Evolutionary conservation across 2,797 vertebrate species (phyloP), one percentile per base, ranked within the genome.

Genomic region (Pempheris klunzingeri): DNA sequence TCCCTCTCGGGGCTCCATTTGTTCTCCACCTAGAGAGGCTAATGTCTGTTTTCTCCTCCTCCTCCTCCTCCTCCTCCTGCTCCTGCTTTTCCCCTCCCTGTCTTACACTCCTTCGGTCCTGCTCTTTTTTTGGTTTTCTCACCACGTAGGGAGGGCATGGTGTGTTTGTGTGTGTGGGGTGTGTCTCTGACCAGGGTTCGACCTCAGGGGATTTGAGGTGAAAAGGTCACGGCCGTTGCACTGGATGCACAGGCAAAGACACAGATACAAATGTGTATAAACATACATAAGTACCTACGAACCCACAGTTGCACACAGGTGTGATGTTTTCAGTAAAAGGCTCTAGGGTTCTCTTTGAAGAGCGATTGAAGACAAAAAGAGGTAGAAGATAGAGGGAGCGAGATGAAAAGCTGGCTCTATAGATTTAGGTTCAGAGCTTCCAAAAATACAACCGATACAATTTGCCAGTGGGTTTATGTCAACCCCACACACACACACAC

Each of bases 1-100:
- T 93, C 93, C 95, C 96, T 95, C 95, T 95, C 92, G 88, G 88
- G 91, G 88, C 86, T 90, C 90, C 88, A 93, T 93, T 93, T 93
- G 92, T 92, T 91, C 89, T 91, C 87, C 76, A 83, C 88, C 87
- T 86, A 78, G 83, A 87, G 84, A 92, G 80, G 62, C 90, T 92
- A 89, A 92, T 92, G 89, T 90, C 90, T 92, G 74, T 88, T 91
- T 90, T 88, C 84, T 89, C 86, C 82, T 91, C 88, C 89, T 88
- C 82, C 84, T 79, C 47, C 83, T 62, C 65, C 74, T 71, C 20
- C 83, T 72, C 12, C 74, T 81, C 20, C 66, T 70, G 28, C 32
- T 58, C n/a, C 30, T 32, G 30, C 30, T 32, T 66, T 71, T 74
- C 66, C 80, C 85, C 78, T 85, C 76, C 50, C 66, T 77, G 49